A percentile compares a stretch with the other conserved stretches of the same genome.
Conservation (phyloP, 2,888 invertebrate species). For the Diadromus collaris region DNA sequence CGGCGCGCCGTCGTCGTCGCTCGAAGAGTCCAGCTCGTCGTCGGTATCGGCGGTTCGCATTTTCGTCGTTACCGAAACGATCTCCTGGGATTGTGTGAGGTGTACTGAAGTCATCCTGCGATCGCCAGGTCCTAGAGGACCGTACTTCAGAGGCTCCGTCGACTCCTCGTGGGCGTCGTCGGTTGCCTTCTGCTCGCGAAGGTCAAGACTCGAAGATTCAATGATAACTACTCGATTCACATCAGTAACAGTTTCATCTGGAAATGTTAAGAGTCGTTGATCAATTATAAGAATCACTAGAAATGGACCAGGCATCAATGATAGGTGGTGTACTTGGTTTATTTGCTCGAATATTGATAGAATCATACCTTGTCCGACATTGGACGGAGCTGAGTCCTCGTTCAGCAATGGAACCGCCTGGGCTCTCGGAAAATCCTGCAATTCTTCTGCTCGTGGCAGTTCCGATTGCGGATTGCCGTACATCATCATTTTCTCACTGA, state of each 20-base stretch:
- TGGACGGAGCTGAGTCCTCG: conserved; percentile 26
- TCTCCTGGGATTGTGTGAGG: conserved; percentile 7
- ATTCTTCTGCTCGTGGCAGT: conserved; percentile 60
- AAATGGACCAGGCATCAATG: not conserved
- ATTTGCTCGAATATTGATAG: not conserved
- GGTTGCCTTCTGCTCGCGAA: conserved; percentile 44
- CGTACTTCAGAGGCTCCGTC: conserved; percentile 67
- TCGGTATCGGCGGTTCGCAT: conserved; percentile 63
- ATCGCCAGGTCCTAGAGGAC: conserved; percentile 72
- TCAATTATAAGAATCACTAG: not conserved
- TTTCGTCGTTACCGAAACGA: conserved; percentile 9
- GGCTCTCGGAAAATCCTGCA: conserved; percentile 61
- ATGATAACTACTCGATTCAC: conserved; percentile 42
- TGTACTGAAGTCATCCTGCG: conserved; percentile 61
- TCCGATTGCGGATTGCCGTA: conserved; percentile 68
- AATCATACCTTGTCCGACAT: conserved; percentile 45
- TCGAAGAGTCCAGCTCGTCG: conserved; percentile 72
- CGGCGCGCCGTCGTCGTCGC: conserved; percentile 68
- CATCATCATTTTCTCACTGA: conserved; percentile 78
- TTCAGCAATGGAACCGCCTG: conserved; percentile 66
- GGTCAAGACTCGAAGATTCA: conserved; percentile 46
- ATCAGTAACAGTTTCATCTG: conserved; percentile 5
- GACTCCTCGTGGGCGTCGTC: conserved; percentile 38
- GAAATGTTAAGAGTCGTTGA: not conserved
- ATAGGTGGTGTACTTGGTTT: too few relatives aligned